phyloP scores from a whole-genome alignment of 2,888 invertebrate species.

The Rhogogaster chlorosoma region DNA sequence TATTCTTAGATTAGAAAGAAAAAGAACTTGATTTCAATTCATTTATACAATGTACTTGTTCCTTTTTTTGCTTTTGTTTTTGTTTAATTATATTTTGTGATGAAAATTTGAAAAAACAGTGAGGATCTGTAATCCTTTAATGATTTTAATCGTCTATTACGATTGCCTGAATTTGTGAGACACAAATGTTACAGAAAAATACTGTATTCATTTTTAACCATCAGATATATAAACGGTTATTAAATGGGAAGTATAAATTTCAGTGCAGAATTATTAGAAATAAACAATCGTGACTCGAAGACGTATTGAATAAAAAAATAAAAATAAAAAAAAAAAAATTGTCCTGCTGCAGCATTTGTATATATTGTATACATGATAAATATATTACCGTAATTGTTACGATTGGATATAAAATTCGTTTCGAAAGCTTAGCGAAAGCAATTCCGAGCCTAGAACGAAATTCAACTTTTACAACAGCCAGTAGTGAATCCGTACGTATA shows the following conservation, averaged over 20 bases:
- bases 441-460: conserved; percentile 14
- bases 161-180: neutral
- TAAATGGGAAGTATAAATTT: neutral
- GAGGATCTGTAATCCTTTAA: neutral
- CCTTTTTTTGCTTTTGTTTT: neutral
- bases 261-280: neutral
- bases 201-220: neutral
- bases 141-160: neutral
- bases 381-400: conserved; percentile 1
- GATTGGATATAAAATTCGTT: neutral
- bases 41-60: neutral
- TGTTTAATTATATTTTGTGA: neutral
- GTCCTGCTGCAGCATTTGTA: conserved; percentile 21
- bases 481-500: neutral
- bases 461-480: conserved; percentile 6
- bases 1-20: neutral
- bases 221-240: neutral
- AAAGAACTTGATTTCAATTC: neutral
- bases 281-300: no score
- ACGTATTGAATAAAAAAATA: neutral
- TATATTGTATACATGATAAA: conserved; percentile 1
- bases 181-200: neutral
- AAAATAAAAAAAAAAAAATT: neutral
- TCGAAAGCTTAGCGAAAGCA: conserved; percentile 1
- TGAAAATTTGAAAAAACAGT: neutral